These are phyloP conservation scores for Biston stratarius DNA, from an alignment of 2,888 invertebrate genomes.

Conservation along the genomic window DNA sequence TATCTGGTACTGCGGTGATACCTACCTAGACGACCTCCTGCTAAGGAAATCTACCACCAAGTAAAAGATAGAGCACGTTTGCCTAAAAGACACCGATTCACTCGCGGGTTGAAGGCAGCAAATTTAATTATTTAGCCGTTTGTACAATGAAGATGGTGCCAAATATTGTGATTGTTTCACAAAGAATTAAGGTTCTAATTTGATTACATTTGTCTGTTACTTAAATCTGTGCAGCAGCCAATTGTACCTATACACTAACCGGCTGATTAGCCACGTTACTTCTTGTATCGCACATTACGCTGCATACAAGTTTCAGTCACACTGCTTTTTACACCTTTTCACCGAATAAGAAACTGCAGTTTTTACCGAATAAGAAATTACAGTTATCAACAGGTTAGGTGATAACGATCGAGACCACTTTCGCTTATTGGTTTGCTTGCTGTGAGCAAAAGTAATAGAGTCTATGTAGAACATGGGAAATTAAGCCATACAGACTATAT, in stretches of 20 bases:
- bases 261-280: conserved; percentile 19
- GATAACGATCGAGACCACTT: conserved; percentile 51
- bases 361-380: conserved; percentile 30
- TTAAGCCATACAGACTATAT: conserved; percentile 4
- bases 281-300: conserved; percentile 9
- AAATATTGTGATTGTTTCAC: too few relatives aligned
- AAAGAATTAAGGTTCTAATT: too few relatives aligned
- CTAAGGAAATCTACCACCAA: too few relatives aligned
- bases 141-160: too few relatives aligned
- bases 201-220: too few relatives aligned
- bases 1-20: too few relatives aligned
- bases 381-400: conserved; percentile 49
- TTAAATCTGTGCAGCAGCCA: background rate
- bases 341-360: conserved; percentile 14
- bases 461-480: conserved; percentile 9
- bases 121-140: too few relatives aligned
- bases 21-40: too few relatives aligned
- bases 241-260: background rate
- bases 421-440: conserved; percentile 48
- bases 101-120: too few relatives aligned
- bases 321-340: conserved; percentile 11
- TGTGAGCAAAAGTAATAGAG: conserved; percentile 32
- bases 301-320: conserved; percentile 13
- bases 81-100: too few relatives aligned
- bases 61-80: too few relatives aligned